Conservation (phyloP, 2,797 vertebrate genomes). For the Alosa sapidissima region DNA sequence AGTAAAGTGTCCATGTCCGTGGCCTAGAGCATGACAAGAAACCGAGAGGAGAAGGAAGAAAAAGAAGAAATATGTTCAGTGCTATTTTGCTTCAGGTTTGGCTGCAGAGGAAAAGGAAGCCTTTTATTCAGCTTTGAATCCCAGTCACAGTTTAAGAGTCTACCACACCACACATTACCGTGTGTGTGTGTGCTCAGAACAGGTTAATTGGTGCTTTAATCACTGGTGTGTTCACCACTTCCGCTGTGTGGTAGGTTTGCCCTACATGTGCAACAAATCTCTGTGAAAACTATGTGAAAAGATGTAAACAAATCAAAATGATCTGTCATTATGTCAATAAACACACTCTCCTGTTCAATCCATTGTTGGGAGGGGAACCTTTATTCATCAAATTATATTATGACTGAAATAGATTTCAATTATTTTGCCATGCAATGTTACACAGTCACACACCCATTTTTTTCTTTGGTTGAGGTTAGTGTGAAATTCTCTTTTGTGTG, state of each 20-base stretch:
- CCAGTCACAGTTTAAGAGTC: slow-evolving; percentile 18
- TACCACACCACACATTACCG: not conserved
- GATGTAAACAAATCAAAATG: not conserved
- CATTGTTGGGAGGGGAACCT: not conserved
- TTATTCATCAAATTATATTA: not conserved
- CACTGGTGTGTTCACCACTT: not conserved
- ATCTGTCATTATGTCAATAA: not conserved
- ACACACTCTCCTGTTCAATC: not conserved
- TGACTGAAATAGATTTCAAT: not conserved
- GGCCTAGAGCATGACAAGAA: slow-evolving; percentile 46
- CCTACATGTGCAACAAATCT: slow-evolving; percentile 8
- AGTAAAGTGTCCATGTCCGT: slow-evolving; percentile 49
- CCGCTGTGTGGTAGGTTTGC: not conserved
- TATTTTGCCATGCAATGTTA: slow-evolving; percentile 1
- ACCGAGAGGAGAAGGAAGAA: not conserved
- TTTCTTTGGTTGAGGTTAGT: slow-evolving; percentile 15
- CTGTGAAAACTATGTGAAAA: slow-evolving; percentile 14
- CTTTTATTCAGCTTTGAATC: not conserved
- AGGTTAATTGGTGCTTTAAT: slow-evolving; percentile 19
- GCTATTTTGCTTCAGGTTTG: slow-evolving; percentile 16
- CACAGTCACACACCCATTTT: not conserved
- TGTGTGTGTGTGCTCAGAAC: not conserved
- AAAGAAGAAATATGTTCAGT: not conserved
- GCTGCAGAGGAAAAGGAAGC: slow-evolving; percentile 3
- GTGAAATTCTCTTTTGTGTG: not conserved